Percentiles rank a stretch among this genome's conserved stretches.
These are phyloP conservation scores for Cecropterus lyciades DNA, from an alignment of 1,140 invertebrate genomes.

Conservation along the genomic window DNA sequence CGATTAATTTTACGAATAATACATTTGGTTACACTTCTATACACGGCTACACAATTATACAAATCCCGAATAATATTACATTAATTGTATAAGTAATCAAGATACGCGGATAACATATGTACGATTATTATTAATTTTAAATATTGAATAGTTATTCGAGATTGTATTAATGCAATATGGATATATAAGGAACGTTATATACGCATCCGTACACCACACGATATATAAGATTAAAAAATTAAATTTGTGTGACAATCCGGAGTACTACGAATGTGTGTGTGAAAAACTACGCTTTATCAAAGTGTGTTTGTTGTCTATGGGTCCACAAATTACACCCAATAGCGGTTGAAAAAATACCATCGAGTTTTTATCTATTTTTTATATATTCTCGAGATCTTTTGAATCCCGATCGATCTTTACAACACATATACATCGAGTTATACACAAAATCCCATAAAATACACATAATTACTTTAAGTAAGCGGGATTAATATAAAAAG, in stretches of 20 bases:
- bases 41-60: constrained; percentile 14
- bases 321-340: too few species aligned
- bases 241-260: too few species aligned
- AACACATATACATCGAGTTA: background rate
- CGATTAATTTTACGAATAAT: background rate
- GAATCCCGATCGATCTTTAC: background rate
- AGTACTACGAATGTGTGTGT: too few species aligned
- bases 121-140: constrained; percentile 6
- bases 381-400: too few species aligned
- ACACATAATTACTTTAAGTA: constrained; percentile 9
- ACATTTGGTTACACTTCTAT: constrained; percentile 22
- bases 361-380: too few species aligned
- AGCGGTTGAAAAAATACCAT: too few species aligned
- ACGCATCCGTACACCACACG: too few species aligned
- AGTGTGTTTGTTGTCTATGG: too few species aligned
- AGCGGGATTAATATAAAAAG: constrained; percentile 16
- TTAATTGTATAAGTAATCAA: constrained; percentile 3
- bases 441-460: constrained; percentile 7
- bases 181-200: too few species aligned
- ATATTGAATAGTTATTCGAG: constrained; percentile 7
- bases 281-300: too few species aligned
- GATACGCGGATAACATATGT: constrained; percentile 7
- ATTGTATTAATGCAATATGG: background rate
- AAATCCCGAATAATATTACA: constrained; percentile 5
- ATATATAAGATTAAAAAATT: too few species aligned